Evolutionary conservation across 2,797 vertebrate genomes (phyloP).

Genomic region (Geotrypetes seraphini): DNA sequence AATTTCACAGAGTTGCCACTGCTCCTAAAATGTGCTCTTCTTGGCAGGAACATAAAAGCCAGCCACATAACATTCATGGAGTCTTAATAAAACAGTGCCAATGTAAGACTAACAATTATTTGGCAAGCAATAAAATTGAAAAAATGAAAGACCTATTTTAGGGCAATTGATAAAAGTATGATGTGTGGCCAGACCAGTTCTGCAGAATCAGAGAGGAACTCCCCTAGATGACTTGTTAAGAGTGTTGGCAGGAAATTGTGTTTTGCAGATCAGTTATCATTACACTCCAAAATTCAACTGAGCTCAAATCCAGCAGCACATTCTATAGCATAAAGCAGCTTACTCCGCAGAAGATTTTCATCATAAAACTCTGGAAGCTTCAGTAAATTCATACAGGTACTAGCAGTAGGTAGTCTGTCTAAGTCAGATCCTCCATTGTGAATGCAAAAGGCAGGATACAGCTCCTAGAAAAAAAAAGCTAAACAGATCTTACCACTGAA

Average conservation of each 20-base stretch:
- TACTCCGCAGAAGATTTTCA: slow-evolving; percentile 82
- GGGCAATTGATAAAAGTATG: slow-evolving; percentile 11
- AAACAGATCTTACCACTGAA: accelerated
- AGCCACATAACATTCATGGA: slow-evolving; percentile 20
- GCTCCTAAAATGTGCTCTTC: slow-evolving; percentile 37
- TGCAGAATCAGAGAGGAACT: slow-evolving; percentile 18
- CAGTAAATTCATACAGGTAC: slow-evolving; percentile 98
- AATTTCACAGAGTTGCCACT: slow-evolving; percentile 49
- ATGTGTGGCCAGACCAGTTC: slow-evolving; percentile 10
- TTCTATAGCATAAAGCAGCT: slow-evolving; percentile 93
- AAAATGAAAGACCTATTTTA: slow-evolving; percentile 31
- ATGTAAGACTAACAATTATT: slow-evolving; percentile 23
- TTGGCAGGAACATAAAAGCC: slow-evolving; percentile 23
- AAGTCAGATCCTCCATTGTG: slow-evolving; percentile 92
- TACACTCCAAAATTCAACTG: slow-evolving; percentile 63
- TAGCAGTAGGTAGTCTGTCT: slow-evolving; percentile 90
- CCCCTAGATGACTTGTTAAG: slow-evolving; percentile 18
- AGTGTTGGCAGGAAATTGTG: slow-evolving; percentile 40
- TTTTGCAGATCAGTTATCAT: slow-evolving; percentile 17
- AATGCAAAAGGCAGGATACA: slow-evolving; percentile 95
- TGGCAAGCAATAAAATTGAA: slow-evolving; percentile 12
- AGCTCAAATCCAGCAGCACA: slow-evolving; percentile 94
- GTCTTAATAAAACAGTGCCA: slow-evolving; percentile 32
- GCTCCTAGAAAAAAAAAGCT: slow-evolving; percentile 61
- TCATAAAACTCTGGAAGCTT: slow-evolving; percentile 95